Conservation (phyloP, 2,888 invertebrate genomes). For the Baronia brevicornis region DNA sequence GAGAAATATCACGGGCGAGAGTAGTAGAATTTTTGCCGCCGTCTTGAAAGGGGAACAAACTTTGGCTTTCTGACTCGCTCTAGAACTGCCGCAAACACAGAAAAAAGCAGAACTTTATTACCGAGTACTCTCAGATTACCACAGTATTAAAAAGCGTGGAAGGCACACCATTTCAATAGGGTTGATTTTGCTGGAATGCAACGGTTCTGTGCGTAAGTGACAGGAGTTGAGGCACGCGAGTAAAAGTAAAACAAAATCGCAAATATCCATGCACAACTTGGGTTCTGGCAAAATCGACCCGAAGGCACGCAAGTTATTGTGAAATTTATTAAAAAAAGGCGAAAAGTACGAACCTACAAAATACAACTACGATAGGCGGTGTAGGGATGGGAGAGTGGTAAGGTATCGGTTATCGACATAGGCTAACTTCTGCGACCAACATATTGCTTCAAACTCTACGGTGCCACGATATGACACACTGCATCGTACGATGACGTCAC, state of each 20-base stretch:
- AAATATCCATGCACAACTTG: conserved; percentile 65
- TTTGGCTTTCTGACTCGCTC: conserved; percentile 78
- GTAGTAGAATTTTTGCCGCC: conserved; percentile 83
- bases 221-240: conserved; percentile 21
- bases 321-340: conserved; percentile 39
- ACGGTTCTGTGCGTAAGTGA: conserved; percentile 35
- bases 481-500: conserved; percentile 20
- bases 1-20: conserved; percentile 86
- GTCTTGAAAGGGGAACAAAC: conserved; percentile 84
- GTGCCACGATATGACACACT: conserved; percentile 9
- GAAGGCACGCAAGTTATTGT: conserved; percentile 28
- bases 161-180: conserved; percentile 72
- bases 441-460: conserved; percentile 6
- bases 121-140: conserved; percentile 15
- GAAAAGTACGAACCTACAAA: conserved; percentile 38
- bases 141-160: conserved; percentile 29
- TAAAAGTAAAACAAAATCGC: conserved; percentile 25
- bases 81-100: conserved; percentile 73
- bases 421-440: conserved; percentile 65
- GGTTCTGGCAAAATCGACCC: conserved; percentile 51
- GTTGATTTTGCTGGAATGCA: conserved; percentile 64
- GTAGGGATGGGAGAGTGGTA: conserved; percentile 18
- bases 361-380: conserved; percentile 33
- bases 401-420: conserved; percentile 41
- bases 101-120: conserved; percentile 58